A percentile compares a stretch with the other conserved stretches of the same genome.
These are phyloP conservation scores for Apis florea DNA, from an alignment of 1,140 invertebrate species.

Conservation along the genomic window DNA sequence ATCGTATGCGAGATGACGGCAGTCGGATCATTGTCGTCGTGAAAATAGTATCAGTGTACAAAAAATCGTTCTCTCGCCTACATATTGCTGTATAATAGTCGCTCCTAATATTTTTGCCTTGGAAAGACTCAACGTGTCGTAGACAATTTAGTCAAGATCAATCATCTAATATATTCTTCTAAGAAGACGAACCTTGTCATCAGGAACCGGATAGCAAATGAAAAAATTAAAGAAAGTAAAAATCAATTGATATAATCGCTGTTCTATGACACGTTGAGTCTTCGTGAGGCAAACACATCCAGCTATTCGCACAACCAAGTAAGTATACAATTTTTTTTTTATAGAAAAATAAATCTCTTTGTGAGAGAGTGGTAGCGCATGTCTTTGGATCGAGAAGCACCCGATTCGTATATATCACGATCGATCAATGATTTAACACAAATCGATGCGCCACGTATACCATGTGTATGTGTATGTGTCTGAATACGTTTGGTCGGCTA, in stretches of 20 bases:
- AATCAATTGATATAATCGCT: neutral
- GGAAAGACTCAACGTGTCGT: constrained; percentile 43
- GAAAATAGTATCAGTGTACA: constrained; percentile 54
- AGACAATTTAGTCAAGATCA: neutral
- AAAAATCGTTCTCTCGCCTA: constrained; percentile 49
- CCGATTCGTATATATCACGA: constrained; percentile 10
- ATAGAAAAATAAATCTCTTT: constrained; percentile 78
- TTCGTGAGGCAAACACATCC: constrained; percentile 4
- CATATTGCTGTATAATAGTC: constrained; percentile 58
- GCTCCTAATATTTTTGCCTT: constrained; percentile 16
- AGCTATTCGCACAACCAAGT: constrained; percentile 74
- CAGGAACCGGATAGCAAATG: too few relatives aligned
- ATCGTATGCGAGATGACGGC: constrained; percentile 47
- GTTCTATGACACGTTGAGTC: constrained; percentile 41
- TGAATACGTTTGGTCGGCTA: neutral
- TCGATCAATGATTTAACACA: constrained; percentile 29
- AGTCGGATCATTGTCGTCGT: constrained; percentile 49
- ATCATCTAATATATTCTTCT: too few relatives aligned
- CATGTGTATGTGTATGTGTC: neutral
- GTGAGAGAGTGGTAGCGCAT: constrained; percentile 56
- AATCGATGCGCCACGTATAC: constrained; percentile 12
- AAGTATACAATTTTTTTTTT: constrained; percentile 69
- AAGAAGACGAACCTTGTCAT: neutral
- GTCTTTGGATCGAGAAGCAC: constrained; percentile 42
- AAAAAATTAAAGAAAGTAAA: neutral